Conservation (phyloP, 1,140 invertebrate genomes). For the Meteorus sp. region DNA sequence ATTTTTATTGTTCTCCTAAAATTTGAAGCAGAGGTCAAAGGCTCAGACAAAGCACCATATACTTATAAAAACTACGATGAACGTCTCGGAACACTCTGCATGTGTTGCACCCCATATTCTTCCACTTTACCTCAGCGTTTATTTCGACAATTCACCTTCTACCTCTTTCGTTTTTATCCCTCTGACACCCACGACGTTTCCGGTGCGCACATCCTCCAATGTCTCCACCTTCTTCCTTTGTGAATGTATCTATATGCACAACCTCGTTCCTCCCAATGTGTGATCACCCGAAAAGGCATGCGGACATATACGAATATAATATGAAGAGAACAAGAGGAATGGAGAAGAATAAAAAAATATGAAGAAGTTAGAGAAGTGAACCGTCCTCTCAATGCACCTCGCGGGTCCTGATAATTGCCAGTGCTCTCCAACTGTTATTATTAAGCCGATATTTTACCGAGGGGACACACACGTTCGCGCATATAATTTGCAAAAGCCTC, state of each 20-base stretch:
- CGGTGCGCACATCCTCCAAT: slow-evolving; percentile 28
- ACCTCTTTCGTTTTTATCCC: slow-evolving; percentile 10
- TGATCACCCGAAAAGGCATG: slow-evolving; percentile 13
- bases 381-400: slow-evolving; percentile 38
- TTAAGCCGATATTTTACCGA: slow-evolving; percentile 60
- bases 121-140: too few species aligned
- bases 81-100: too few species aligned
- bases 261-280: neutral
- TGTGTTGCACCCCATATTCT: too few species aligned
- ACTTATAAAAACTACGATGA: too few species aligned
- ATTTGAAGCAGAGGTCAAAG: too few species aligned
- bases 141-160: slow-evolving; percentile 27
- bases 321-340: too few species aligned
- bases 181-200: slow-evolving; percentile 42
- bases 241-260: too few species aligned
- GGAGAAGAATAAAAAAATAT: slow-evolving; percentile 16
- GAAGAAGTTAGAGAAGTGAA: slow-evolving; percentile 31
- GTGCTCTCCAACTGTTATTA: slow-evolving; percentile 59
- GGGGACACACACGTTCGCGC: slow-evolving; percentile 57
- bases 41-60: too few species aligned
- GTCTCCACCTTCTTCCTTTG: slow-evolving; percentile 14
- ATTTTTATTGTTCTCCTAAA: too few species aligned
- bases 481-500: slow-evolving; percentile 59
- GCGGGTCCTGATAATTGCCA: slow-evolving; percentile 55
- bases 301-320: too few species aligned